A percentile compares a stretch with the other conserved stretches of the same genome.
Conservation (phyloP, 2,888 invertebrate genomes). For the Eupithecia tripunctaria region DNA sequence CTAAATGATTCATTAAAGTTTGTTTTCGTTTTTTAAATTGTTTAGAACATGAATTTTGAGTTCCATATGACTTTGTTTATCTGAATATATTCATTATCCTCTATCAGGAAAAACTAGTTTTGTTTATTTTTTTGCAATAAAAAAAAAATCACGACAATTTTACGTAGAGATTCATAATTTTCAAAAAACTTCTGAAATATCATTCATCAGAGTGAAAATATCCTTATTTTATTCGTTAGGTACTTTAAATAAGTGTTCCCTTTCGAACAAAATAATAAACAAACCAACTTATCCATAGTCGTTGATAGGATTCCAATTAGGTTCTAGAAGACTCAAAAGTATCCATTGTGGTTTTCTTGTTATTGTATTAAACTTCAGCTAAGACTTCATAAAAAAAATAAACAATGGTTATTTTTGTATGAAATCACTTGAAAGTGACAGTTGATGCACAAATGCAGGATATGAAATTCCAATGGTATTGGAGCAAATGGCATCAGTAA, state of each 20-base stretch:
- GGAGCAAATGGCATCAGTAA: neutral
- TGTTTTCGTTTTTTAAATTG: neutral
- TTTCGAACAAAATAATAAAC: neutral
- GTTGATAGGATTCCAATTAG: neutral
- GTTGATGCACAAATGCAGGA: neutral
- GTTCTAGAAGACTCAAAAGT: neutral
- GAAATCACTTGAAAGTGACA: slow-evolving; percentile 1
- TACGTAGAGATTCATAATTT: neutral
- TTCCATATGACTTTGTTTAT: neutral
- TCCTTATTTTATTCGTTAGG: neutral
- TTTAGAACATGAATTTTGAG: neutral
- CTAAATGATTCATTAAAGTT: no score
- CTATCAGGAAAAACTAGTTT: neutral
- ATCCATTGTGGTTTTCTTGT: neutral
- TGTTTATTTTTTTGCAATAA: neutral
- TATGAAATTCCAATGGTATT: neutral
- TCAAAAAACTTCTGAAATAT: neutral
- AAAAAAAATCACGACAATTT: neutral
- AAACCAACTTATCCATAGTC: neutral
- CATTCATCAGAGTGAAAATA: neutral
- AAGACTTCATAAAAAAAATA: neutral
- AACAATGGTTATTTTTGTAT: neutral
- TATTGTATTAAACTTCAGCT: neutral
- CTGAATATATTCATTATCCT: neutral
- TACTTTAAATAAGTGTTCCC: neutral